Conservation (phyloP, 2,113 vertebrate genomes). For the Mastomys coucha region DNA sequence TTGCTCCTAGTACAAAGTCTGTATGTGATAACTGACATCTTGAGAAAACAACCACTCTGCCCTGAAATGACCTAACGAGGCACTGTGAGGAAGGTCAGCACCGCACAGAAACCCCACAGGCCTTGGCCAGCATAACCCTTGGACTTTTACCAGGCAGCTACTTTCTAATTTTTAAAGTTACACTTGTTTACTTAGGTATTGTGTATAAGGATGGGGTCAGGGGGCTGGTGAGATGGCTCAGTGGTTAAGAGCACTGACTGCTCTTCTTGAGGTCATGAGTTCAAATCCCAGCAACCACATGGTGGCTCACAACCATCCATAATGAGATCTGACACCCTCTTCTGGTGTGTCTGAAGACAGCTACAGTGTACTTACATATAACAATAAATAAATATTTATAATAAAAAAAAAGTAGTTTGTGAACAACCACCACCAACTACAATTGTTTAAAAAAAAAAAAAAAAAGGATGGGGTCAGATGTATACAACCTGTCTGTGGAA, state of each 20-base stretch:
- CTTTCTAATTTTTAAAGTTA: neutral
- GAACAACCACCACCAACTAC: too few species aligned
- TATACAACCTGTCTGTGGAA: neutral
- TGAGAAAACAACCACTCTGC: neutral
- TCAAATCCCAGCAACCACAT: too few species aligned
- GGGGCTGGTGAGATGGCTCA: too few species aligned
- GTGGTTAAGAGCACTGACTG: too few species aligned
- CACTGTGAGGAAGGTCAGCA: neutral
- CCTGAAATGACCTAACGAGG: neutral
- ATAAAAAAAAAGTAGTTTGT: too few species aligned
- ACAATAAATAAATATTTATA: too few species aligned
- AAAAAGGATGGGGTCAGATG: neutral
- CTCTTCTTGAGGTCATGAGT: too few species aligned
- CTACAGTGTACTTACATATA: too few species aligned
- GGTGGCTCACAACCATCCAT: too few species aligned
- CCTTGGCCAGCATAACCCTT: neutral
- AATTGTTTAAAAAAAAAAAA: too few species aligned
- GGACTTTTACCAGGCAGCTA: neutral
- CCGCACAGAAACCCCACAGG: neutral
- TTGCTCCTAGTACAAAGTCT: neutral
- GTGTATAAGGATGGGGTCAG: neutral
- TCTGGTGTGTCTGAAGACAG: too few species aligned
- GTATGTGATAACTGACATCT: neutral
- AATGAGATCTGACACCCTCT: too few species aligned
- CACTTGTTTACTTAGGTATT: neutral